Evolutionary conservation across 2,888 invertebrate species (phyloP), one percentile per base, ranked within the genome.

Genomic region (Tiliacea aurago): DNA sequence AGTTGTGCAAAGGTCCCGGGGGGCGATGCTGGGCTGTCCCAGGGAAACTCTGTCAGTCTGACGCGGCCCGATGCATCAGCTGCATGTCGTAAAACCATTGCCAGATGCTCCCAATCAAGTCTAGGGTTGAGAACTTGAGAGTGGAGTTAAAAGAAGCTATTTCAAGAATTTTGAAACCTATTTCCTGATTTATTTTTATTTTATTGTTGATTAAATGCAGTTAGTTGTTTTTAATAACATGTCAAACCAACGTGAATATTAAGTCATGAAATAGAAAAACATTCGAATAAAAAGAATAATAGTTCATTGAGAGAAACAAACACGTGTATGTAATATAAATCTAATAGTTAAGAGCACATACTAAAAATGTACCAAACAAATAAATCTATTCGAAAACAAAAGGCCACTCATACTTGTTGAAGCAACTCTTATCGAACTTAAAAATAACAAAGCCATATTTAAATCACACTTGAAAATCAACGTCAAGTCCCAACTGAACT

Each of bases 101-200:
- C 90, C 92, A 91, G 91, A 90, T 93, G 93, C 87, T 91, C 68
- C 86, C 90, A 91, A 93, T 93, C 93, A 92, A 90, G 73, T 77
- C 64, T 81, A 85, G 85, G 79, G 84, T 70, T 85, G 80, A 51
- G 28, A 28, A 28, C 28, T 28, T 28, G 28, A 28, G 43, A 79
- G 41, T n/a, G 41, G 49, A 58, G 62, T 65, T 41, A 53, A 70
- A 55, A 10, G 18, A 56, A 71, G 62, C 47, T 28, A 53, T 56
- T 45, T 23, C 15, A 59, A 18, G 4, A 49, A 64, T 28, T 51
- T 65, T 37, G n/a, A 47, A 41, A 13, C 28, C 15, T 64, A 47
- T 47, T 56, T 20, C 23, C 18, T 70, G n/a, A 15, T 53, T 47
- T 41, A 15, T 41, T 45, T 18, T 9, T 6, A 4, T 43, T 43